Base-by-base conservation (phyloP, 2,797 vertebrate species). In the Lepilemur septentrionalis region DNA sequence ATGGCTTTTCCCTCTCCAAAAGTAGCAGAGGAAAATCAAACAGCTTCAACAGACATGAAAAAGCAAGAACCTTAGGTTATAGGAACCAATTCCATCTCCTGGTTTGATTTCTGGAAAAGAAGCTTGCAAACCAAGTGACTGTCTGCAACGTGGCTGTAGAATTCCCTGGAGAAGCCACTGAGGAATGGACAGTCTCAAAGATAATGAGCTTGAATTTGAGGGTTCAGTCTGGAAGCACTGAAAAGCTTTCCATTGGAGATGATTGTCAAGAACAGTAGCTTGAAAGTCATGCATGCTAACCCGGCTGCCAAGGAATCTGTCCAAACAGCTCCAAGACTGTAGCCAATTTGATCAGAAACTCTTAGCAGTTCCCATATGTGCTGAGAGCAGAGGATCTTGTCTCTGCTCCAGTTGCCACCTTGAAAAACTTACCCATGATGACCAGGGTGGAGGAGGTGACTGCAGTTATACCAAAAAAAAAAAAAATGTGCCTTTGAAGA, bases 221-320 rank as follows among this genome's bases (percentile, higher is more conserved):
- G 38, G 55, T 84, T 94, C 82, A 52, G 35, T 80, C 82, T 55
- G n/a, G 76, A 67, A 92, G 83, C 22, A n/a, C 69, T 59, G 82
- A 63, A 91, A 92, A 80, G 72, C 78, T 97, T 91, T 94, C 76
- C 79, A 25, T 12, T 86, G 89, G 67, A 87, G 92, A 70, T 65
- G 96, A 97, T 90, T 97, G 96, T 98, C 83, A 50, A 84, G 63
- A 95, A 84, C 43, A 82, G 15, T 70, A 91, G 84, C 70, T 65
- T 92, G 50, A 65, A 94, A 67, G 78, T 85, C 82, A 52, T 35
- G 18, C 55, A 6, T 46, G 25, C 88, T 86, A 75, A 79, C 73
- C 65, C 48, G 25, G 48, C 70, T 84, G 85, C 93, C 79, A 20
- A 59, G 70, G 48, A 88, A 23, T 41, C 57, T 52, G n/a, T 83